Percentiles rank a stretch among this genome's conserved stretches.
phyloP scores from a whole-genome alignment of 1,140 invertebrate species.

The Aphelinus certus region DNA sequence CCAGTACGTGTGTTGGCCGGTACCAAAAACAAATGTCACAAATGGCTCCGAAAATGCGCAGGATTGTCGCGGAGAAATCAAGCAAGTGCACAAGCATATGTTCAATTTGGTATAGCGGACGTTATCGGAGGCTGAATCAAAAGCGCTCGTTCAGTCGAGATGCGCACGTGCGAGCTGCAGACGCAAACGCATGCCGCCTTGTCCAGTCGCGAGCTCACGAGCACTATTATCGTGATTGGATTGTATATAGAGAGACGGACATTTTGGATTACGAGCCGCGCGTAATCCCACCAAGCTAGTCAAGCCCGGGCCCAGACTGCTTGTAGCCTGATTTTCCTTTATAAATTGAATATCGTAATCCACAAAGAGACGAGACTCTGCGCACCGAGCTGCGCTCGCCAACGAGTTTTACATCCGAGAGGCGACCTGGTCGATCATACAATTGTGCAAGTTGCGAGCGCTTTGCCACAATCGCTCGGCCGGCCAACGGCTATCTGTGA shows the following conservation, averaged over 20 bases:
- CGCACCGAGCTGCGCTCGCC: background rate
- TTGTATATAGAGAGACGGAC: conserved; percentile 11
- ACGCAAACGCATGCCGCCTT: background rate
- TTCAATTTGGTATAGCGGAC: too few species aligned
- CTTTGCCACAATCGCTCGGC: background rate
- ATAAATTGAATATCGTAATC: conserved; percentile 26
- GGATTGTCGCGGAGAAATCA: too few species aligned
- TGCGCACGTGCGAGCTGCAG: conserved; percentile 10
- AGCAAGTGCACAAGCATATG: too few species aligned
- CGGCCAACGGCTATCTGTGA: too few species aligned
- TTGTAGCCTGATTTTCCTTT: conserved; percentile 17
- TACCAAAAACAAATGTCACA: too few species aligned
- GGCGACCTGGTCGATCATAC: too few species aligned
- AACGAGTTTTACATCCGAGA: conserved; percentile 1
- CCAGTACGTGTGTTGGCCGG: too few species aligned
- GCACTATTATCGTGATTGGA: conserved; percentile 25
- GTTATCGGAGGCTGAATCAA: background rate
- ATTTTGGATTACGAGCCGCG: conserved; percentile 28
- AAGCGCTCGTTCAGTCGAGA: background rate
- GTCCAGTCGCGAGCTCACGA: background rate
- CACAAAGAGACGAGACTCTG: conserved; percentile 7
- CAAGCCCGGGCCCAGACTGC: conserved; percentile 11
- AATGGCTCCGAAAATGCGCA: too few species aligned
- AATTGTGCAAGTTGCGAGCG: background rate
- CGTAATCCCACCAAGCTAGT: conserved; percentile 23